Evolutionary conservation across 2,888 invertebrate genomes (phyloP).

Genomic region (Leptarthrus brevirostris): DNA sequence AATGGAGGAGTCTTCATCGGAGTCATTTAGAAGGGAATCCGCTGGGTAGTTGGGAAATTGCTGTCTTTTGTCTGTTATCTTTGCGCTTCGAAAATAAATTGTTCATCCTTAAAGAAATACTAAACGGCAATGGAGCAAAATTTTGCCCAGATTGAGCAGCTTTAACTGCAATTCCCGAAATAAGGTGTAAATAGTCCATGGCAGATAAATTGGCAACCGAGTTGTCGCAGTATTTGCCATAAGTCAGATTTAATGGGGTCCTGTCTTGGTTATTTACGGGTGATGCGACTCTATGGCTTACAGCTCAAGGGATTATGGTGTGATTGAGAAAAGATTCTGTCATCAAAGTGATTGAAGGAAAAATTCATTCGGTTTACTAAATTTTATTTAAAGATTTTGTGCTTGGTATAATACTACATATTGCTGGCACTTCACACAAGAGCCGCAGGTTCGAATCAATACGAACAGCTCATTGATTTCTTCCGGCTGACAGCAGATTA

Average conservation of each 20-base stretch:
- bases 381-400: no score
- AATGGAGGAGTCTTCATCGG: neutral
- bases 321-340: neutral
- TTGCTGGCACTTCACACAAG: no score
- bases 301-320: neutral
- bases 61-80: slow-evolving; percentile 23
- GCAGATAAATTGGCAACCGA: slow-evolving; percentile 1
- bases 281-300: neutral
- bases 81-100: neutral
- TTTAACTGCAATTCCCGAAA: neutral
- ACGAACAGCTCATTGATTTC: no score
- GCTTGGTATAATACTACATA: no score
- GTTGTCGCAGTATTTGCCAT: neutral
- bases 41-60: slow-evolving; percentile 10
- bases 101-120: neutral
- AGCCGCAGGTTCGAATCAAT: no score
- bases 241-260: slow-evolving; percentile 2
- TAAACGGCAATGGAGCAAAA: neutral
- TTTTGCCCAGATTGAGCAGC: neutral
- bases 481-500: no score
- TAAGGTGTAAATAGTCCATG: slow-evolving; percentile 22
- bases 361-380: neutral
- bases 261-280: neutral
- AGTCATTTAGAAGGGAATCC: slow-evolving; percentile 1
- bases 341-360: neutral